Evolutionary conservation across 2,888 invertebrate species (phyloP).

Genomic region (Drosophila quasianomalipes): DNA sequence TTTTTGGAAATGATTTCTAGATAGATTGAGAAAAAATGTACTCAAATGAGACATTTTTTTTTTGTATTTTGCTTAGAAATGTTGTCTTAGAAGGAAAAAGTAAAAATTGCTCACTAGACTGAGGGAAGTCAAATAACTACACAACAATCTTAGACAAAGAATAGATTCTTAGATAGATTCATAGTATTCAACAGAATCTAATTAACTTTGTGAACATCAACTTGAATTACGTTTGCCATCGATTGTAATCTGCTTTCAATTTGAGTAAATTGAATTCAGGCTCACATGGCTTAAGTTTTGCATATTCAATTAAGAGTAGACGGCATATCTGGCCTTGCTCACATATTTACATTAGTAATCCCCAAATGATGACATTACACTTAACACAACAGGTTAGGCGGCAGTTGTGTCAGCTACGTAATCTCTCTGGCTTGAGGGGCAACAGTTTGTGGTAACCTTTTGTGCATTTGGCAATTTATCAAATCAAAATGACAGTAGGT

Average conservation of each 20-base stretch:
- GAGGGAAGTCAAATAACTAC: not conserved
- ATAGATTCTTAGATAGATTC: not conserved
- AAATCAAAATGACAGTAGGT: constrained; percentile 65
- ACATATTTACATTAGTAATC: constrained; percentile 38
- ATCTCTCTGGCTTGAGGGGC: constrained; percentile 15
- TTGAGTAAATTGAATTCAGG: constrained; percentile 21
- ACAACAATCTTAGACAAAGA: not conserved
- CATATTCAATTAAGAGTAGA: constrained; percentile 38
- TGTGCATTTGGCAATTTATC: constrained; percentile 66
- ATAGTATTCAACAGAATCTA: not conserved
- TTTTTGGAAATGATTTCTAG: not conserved
- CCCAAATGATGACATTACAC: constrained; percentile 57
- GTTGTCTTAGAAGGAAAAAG: no score
- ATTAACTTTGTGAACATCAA: not conserved
- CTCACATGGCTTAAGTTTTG: constrained; percentile 7
- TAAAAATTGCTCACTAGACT: not conserved
- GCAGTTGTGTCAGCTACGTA: constrained; percentile 36
- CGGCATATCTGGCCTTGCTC: constrained; percentile 5
- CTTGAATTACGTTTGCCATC: not conserved
- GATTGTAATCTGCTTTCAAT: constrained; percentile 25
- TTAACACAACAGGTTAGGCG: constrained; percentile 48
- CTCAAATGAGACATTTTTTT: fast-evolving
- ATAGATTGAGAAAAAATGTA: not conserved
- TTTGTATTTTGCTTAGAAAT: no score
- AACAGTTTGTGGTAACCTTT: constrained; percentile 31